phyloP scores from a whole-genome alignment of 2,888 invertebrate species.

The Parelbella ahira region DNA sequence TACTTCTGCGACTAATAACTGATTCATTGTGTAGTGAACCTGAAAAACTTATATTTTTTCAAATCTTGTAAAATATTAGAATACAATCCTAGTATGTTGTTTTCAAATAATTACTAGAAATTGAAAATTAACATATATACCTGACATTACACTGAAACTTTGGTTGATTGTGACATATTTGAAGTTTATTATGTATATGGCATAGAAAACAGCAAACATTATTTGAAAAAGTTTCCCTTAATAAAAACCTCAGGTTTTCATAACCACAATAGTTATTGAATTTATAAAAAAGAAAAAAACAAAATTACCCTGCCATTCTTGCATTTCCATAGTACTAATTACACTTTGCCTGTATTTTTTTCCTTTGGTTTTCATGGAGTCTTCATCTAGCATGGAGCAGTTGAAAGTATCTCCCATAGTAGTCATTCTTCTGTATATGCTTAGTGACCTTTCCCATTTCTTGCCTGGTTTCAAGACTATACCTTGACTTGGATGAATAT shows the following conservation, averaged over 20 bases:
- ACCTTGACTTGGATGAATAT: conserved; percentile 37
- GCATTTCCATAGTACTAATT: conserved; percentile 73
- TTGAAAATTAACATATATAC: conserved; percentile 38
- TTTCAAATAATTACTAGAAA: too few relatives aligned
- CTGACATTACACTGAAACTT: conserved; percentile 80
- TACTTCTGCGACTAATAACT: conserved; percentile 66
- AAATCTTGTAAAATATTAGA: conserved; percentile 17
- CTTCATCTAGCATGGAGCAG: conserved; percentile 61
- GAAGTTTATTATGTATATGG: conserved; percentile 19
- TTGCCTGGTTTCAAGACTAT: conserved; percentile 83
- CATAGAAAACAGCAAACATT: conserved; percentile 24
- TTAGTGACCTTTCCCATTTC: conserved; percentile 84
- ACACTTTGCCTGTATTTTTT: conserved; percentile 79
- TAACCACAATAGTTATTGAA: neutral
- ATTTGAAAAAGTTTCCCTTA: conserved; percentile 30
- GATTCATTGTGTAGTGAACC: conserved; percentile 74
- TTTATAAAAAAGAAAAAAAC: neutral
- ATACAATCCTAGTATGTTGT: too few relatives aligned
- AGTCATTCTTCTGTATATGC: conserved; percentile 76
- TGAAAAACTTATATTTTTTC: conserved; percentile 32
- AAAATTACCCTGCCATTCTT: conserved; percentile 64
- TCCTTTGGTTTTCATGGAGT: conserved; percentile 64
- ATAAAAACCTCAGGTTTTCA: neutral
- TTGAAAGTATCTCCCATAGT: conserved; percentile 60
- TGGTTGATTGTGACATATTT: conserved; percentile 62